Base-by-base conservation (phyloP, 2,888 invertebrate species). In the Diarsia mendica region DNA sequence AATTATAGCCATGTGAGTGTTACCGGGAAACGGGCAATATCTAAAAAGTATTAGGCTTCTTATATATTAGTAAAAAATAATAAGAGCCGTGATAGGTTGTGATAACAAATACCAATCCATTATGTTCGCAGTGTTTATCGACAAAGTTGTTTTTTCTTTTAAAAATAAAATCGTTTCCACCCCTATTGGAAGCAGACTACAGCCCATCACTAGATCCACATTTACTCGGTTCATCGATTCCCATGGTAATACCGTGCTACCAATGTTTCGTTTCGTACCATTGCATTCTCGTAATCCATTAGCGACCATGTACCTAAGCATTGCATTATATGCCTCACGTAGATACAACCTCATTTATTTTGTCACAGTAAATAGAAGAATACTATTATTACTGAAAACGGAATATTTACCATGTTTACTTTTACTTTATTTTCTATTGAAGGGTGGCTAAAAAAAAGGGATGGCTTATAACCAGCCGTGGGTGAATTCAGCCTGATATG, bases 251-350 rank as follows among this genome's bases (percentile, higher is more conserved):
- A 74, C 69, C 77, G 80, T 86, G 81, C 74, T 23, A 28, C 48
- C 49, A 55, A 61, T 67, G 69, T 67, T 46, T 53, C 55, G 66
- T 78, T 60, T 61, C 51, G 49, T 72, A 60, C 20, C 77, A 77
- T 77, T 67, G 76, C 71, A 76, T 83, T 73, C 68, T 68, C 1
- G 76, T 74, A 75, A 80, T 85, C 80, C 77, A 85, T 80, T 85
- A 85, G 67, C 61, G 46, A 33, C 13, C 61, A 18, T 81, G 67
- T 53, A 39, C 39, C 39, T 39, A 68, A 68, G 58, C 64, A 67
- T 71, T 73, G 73, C 58, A 73, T 81, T 80, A 69, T 48, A 48
- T n/a, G 49, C 46, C 39, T 23, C 18, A 63, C 28, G 13, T 48
- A 53, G n/a, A 28, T 49, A 49, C 11, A 73, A 55, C 28, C 33